Conservation (phyloP, 2,888 invertebrate species). For the Oscheius onirici region DNA sequence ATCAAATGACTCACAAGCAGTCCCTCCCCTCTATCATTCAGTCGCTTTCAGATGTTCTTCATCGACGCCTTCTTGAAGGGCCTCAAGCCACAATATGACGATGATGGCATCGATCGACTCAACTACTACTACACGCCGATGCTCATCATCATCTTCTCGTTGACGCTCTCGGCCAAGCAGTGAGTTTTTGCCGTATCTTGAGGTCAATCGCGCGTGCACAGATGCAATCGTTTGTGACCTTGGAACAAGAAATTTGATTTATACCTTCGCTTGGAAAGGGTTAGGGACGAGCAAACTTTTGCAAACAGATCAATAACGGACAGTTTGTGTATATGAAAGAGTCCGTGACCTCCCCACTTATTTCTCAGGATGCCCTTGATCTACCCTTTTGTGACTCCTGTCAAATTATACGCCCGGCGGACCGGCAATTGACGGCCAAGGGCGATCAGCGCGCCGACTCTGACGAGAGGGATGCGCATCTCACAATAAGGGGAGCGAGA, state of each 20-base stretch:
- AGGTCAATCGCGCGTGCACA: slow-evolving; percentile 18
- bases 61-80: slow-evolving; percentile 70
- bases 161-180: slow-evolving; percentile 71
- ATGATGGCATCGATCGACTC: slow-evolving; percentile 70
- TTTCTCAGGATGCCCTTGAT: slow-evolving; percentile 23
- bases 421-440: slow-evolving; percentile 32
- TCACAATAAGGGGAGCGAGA: neutral
- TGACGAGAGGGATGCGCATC: slow-evolving; percentile 1
- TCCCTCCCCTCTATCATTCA: too few relatives aligned
- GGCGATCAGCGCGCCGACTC: slow-evolving; percentile 22
- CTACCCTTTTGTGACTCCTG: slow-evolving; percentile 28
- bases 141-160: slow-evolving; percentile 69
- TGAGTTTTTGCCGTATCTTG: slow-evolving; percentile 39
- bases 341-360: neutral
- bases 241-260: slow-evolving; percentile 26
- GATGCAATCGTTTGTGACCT: slow-evolving; percentile 21
- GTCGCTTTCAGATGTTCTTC: slow-evolving; percentile 66
- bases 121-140: slow-evolving; percentile 71
- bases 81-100: slow-evolving; percentile 70
- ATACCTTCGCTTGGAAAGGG: neutral
- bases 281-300: neutral
- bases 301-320: too few relatives aligned
- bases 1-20: too few relatives aligned
- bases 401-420: slow-evolving; percentile 23
- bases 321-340: too few relatives aligned